Evolutionary conservation across 2,888 invertebrate genomes (phyloP).

Genomic region (Melanophora roralis): DNA sequence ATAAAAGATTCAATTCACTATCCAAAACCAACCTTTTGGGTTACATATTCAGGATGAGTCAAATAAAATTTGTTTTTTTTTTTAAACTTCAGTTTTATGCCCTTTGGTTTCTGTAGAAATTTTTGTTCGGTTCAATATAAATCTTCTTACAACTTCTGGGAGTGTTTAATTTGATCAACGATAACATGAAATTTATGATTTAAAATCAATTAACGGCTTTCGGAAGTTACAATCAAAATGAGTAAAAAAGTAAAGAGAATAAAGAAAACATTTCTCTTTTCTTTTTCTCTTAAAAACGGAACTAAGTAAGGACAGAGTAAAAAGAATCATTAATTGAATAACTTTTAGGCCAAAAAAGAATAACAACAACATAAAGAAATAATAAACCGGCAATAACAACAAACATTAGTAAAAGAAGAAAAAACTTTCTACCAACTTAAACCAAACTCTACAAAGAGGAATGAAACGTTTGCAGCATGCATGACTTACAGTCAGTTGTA

Average conservation of each 20-base stretch:
- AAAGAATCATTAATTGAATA: conserved; percentile 33
- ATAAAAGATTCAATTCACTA: no score
- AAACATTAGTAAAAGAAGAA: conserved; percentile 3
- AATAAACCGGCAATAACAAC: conserved; percentile 19
- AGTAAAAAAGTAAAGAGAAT: conserved; percentile 28
- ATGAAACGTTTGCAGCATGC: conserved; percentile 58
- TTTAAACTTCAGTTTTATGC: background rate
- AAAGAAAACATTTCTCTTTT: conserved; percentile 42
- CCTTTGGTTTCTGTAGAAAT: background rate
- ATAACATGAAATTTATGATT: background rate
- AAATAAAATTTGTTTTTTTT: background rate
- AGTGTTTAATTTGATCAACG: conserved; percentile 19
- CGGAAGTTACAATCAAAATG: conserved; percentile 35
- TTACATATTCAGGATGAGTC: background rate
- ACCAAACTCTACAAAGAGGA: conserved; percentile 28
- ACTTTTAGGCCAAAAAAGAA: conserved; percentile 1
- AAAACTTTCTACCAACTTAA: conserved; percentile 50
- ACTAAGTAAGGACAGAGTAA: background rate
- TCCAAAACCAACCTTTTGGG: no score
- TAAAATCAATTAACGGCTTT: conserved; percentile 23
- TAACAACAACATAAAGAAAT: background rate
- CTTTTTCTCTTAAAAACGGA: conserved; percentile 29
- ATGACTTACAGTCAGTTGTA: conserved; percentile 56
- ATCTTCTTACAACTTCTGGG: background rate
- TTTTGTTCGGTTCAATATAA: background rate